A percentile compares a stretch with the other conserved stretches of the same genome.
These are phyloP conservation scores for Agrotis segetum DNA, from an alignment of 2,888 invertebrate genomes.

Conservation along the genomic window DNA sequence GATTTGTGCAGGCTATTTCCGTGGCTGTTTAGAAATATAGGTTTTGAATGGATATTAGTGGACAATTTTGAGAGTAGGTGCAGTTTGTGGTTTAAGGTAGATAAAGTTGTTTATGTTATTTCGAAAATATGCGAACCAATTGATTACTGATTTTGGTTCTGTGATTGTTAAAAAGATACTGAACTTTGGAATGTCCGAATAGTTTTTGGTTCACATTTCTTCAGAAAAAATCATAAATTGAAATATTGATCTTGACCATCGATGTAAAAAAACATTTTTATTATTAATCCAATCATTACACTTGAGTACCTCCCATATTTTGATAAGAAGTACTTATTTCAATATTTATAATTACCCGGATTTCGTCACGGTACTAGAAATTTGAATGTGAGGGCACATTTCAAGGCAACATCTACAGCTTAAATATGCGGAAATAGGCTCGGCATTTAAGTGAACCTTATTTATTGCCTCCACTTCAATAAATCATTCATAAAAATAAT, in stretches of 20 bases:
- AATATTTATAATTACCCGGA: conserved; percentile 13
- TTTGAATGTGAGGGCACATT: conserved; percentile 62
- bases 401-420: conserved; percentile 61
- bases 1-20: conserved; percentile 38
- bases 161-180: too few species aligned
- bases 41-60: conserved; percentile 18
- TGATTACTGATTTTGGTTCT: neutral
- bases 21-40: conserved; percentile 53
- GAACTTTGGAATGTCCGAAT: neutral
- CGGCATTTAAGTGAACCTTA: conserved; percentile 59
- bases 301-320: neutral
- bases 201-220: neutral
- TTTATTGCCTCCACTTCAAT: conserved; percentile 60
- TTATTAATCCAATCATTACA: too few species aligned
- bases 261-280: too few species aligned
- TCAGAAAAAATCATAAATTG: too few species aligned
- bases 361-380: conserved; percentile 48
- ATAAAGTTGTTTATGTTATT: neutral
- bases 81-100: conserved; percentile 11
- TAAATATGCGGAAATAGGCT: conserved; percentile 64
- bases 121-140: neutral
- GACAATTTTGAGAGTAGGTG: conserved; percentile 38
- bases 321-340: neutral
- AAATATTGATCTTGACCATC: too few species aligned
- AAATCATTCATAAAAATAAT: conserved; percentile 60